Evolutionary conservation across 2,797 vertebrate species (phyloP), one percentile per base, ranked within the genome.

Genomic region (Antennarius maculatus): DNA sequence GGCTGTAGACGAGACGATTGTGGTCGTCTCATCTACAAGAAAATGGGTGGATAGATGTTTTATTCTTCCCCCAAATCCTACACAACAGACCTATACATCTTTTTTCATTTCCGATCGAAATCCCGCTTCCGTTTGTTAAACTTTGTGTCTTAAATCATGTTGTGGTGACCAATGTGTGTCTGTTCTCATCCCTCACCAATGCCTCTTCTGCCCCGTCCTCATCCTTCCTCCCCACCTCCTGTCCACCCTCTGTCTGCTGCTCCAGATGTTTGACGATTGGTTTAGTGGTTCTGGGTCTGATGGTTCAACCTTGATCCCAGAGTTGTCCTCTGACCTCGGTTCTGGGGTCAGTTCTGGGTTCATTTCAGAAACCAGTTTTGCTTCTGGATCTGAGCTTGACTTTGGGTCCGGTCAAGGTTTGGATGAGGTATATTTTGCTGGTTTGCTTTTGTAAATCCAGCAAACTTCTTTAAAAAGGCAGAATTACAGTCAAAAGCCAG

Each of bases 251-350:
- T 41, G 12, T 29, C 27, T 4, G 11, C 65, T 82, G 64, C 91
- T 92, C 53, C 88, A 90, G 90, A 86, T 92, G 57, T 76, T 86
- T 90, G 86, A 90, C 74, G 89, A 91, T 85, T 89, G 79, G 83
- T 90, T 91, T 91, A 93, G 88, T 91, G 88, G 84, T 70, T 93
- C 90, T 89, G 90, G 83, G 37, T 14, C 62, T 46, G 78, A 73
- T 27, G 83, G 54, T 57, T 91, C 88, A 70, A 88, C 79, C 77
- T 60, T 80, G 56, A 70, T 79, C 64, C 76, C 89, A 74, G 85
- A 68, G 61, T 54, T 66, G 56, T 41, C 70, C 28, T 69, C 79
- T 70, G 80, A 61, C 50, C 78, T 86, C 6, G 58, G 77, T 53
- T 83, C 85, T 65, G 83, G 66, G 41, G 74, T 84, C 74, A 69